phyloP scores from a whole-genome alignment of 2,888 invertebrate species.

The Odontomyia ornata region DNA sequence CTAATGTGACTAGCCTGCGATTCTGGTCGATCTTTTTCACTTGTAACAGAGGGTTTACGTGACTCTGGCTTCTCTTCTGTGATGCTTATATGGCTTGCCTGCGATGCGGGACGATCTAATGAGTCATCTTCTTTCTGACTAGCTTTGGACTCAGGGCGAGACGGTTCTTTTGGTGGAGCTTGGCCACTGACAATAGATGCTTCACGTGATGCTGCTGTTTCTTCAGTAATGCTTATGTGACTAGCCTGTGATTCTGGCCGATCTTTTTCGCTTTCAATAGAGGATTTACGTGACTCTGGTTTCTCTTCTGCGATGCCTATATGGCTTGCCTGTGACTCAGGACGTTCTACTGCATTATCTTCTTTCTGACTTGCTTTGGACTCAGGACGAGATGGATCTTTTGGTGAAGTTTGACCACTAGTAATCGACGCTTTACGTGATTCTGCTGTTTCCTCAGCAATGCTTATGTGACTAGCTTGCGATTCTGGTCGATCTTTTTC shows the following conservation, averaged over 20 bases:
- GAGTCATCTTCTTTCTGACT: conserved; percentile 49
- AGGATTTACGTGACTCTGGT: background rate
- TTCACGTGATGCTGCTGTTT: conserved; percentile 44
- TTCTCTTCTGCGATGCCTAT: too few species aligned
- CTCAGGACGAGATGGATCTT: conserved; percentile 48
- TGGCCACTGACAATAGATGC: conserved; percentile 20
- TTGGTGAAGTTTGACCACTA: background rate
- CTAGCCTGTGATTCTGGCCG: conserved; percentile 52
- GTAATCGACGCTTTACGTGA: too few species aligned
- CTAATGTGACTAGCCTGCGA: conserved; percentile 47
- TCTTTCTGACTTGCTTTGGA: conserved; percentile 48
- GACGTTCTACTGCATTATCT: too few species aligned
- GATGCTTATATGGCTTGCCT: too few species aligned
- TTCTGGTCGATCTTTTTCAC: conserved; percentile 49
- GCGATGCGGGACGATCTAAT: too few species aligned
- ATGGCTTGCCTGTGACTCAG: conserved; percentile 43
- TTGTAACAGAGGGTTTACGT: too few species aligned
- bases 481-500: conserved; percentile 46
- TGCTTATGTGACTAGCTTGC: conserved; percentile 6
- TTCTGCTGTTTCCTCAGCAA: background rate
- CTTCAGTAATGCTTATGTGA: background rate
- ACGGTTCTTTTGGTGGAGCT: conserved; percentile 46
- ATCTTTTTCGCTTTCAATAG: background rate
- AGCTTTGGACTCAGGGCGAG: conserved; percentile 57
- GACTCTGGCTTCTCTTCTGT: too few species aligned